These are phyloP conservation scores for Synanthedon vespiformis DNA, from an alignment of 2,888 invertebrate genomes.

Conservation along the genomic window DNA sequence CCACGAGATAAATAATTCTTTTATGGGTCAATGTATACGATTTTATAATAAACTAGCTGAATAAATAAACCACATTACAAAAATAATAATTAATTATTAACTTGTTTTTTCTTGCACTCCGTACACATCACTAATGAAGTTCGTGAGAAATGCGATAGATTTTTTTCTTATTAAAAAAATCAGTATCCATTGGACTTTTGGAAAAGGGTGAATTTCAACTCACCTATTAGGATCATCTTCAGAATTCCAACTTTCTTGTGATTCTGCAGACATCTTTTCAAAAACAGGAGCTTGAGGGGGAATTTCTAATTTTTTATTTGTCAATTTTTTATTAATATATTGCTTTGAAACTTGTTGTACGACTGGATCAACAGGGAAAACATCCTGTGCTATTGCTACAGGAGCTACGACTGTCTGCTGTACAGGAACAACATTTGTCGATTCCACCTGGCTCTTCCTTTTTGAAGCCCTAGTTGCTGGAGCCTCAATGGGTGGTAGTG, in stretches of 20 bases:
- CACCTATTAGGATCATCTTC: conserved; percentile 92
- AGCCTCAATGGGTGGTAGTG: conserved; percentile 84
- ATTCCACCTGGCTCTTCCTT: conserved; percentile 64
- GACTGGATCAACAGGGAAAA: conserved; percentile 31
- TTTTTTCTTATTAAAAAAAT: no score
- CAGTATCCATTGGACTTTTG: no score
- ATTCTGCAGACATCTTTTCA: conserved; percentile 64
- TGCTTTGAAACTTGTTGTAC: conserved; percentile 41
- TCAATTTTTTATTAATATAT: conserved; percentile 46
- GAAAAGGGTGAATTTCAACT: conserved; percentile 1
- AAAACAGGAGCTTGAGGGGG: conserved; percentile 17
- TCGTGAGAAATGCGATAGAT: no score
- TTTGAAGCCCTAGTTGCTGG: conserved; percentile 84
- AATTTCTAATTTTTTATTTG: conserved; percentile 36
- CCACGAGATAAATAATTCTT: no score
- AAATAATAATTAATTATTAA: no score
- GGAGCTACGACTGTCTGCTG: conserved; percentile 15
- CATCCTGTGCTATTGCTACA: conserved; percentile 10
- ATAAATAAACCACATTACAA: no score
- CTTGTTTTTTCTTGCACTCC: no score
- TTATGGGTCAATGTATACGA: no score
- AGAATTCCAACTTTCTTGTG: conserved; percentile 79
- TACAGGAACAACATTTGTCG: conserved; percentile 14
- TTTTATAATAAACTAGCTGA: no score
- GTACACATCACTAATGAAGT: no score